Base-by-base conservation (phyloP, 2,797 vertebrate genomes). In the Sebastes itinus region DNA sequence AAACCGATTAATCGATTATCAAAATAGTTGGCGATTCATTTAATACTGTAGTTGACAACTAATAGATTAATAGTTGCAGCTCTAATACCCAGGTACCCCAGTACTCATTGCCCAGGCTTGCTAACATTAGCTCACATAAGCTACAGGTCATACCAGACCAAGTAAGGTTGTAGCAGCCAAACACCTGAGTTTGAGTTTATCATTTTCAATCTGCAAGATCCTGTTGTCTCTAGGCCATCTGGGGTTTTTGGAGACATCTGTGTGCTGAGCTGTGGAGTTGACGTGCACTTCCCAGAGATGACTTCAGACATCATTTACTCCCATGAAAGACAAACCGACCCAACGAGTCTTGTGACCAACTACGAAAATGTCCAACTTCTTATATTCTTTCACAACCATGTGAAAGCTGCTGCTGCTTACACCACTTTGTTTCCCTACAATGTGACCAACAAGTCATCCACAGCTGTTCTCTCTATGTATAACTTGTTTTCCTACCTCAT, bases 401-500 rank as follows among this genome's bases (percentile, higher is more conserved):
- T 42, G 38, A 42, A 42, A 16, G 38, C 38, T 27, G 16, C 42
- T 8, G 10, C 49, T 54, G 46, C 65, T 74, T 35, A 66, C 8
- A 16, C 22, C 2, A 2, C 22, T 38, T 71, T 42, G 14, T 66
- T 49, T 49, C 18, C 64, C 56, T 16, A 56, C 25, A 62, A 27
- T 28, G 46, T 76, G 65, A 78, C 28, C 27, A 66, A 81, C 4
- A 69, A 62, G 11, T 73, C 78, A 65, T 27, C 67, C 74, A 46
- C 67, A 87, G 75, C 65, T 72, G 80, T 58, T 58, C 77, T 58
- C 77, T 65, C 77, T 83, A 59, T 86, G 78, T 82, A 52, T 67
- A 65, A 80, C 80, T 72, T 72, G 65, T 84, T 78, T 89, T 68
- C 75, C 61, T 72, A 54, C 54, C 66, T 69, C 77, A 65, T 42